Percentiles rank a stretch among this genome's conserved stretches.
Conservation (phyloP, 2,888 invertebrate genomes). For the Calephelis perditalis region DNA sequence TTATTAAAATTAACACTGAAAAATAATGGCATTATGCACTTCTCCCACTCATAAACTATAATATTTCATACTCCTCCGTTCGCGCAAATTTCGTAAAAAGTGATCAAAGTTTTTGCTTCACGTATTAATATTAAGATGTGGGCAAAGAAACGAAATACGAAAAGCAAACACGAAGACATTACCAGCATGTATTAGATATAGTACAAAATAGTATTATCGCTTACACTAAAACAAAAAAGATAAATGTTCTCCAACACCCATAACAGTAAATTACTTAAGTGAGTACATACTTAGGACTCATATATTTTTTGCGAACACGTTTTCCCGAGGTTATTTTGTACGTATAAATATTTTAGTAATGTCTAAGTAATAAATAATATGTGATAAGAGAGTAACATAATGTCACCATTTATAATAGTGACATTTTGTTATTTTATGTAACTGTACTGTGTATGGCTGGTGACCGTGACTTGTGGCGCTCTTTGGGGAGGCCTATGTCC, state of each 20-base stretch:
- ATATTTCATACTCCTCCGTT: too few species aligned
- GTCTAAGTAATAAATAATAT: not conserved
- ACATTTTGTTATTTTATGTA: not conserved
- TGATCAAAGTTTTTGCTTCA: too few species aligned
- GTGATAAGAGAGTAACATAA: too few species aligned
- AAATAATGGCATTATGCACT: too few species aligned
- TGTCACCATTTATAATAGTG: not conserved
- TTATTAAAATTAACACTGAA: too few species aligned
- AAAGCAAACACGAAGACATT: not conserved
- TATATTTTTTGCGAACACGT: slow-evolving; percentile 4
- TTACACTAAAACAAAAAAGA: slow-evolving; percentile 2
- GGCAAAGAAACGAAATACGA: too few species aligned
- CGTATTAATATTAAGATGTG: too few species aligned
- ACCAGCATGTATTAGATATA: not conserved
- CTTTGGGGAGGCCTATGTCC: too few species aligned
- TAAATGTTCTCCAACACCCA: slow-evolving; percentile 2
- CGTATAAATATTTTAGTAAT: not conserved
- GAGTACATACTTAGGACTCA: not conserved
- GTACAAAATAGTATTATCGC: not conserved
- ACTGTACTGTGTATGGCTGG: too few species aligned
- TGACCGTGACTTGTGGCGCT: too few species aligned
- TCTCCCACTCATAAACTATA: too few species aligned
- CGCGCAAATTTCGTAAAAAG: too few species aligned
- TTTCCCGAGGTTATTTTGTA: slow-evolving; percentile 1
- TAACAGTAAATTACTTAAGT: slow-evolving; percentile 8